phyloP scores from a whole-genome alignment of 2,113 vertebrate species.

The Heteronetta atricapilla region DNA sequence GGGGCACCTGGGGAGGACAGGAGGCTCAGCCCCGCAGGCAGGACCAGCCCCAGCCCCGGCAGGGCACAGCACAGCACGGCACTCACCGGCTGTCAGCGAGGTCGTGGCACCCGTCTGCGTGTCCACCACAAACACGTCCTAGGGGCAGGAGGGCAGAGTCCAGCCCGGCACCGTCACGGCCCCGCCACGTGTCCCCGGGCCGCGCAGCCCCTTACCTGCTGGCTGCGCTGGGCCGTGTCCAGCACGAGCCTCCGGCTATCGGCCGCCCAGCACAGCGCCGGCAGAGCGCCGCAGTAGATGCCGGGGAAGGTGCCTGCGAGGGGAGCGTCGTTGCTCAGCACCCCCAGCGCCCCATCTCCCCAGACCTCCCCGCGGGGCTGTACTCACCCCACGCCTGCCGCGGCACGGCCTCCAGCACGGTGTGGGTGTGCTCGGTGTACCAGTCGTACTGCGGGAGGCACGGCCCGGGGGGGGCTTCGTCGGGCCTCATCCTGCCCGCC shows the following conservation, averaged over 20 bases:
- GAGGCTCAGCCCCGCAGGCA: neutral
- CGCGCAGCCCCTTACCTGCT: constrained; percentile 12
- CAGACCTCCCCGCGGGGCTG: neutral
- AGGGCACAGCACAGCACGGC: rapidly evolving
- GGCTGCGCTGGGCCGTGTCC: constrained; percentile 49
- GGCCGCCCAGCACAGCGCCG: constrained; percentile 78
- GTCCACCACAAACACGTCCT: constrained; percentile 51
- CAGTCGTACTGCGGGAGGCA: constrained; percentile 24
- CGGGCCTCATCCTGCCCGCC: neutral
- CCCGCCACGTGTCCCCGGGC: rapidly evolving
- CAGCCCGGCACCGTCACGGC: neutral
- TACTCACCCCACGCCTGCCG: constrained; percentile 38
- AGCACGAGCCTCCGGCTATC: constrained; percentile 81
- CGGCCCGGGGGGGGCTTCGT: rapidly evolving
- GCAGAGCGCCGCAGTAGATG: constrained; percentile 45
- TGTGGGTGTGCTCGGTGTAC: constrained; percentile 38
- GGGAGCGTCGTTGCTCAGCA: neutral
- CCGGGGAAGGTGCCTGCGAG: constrained; percentile 44
- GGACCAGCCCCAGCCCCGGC: neutral
- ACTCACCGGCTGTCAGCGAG: constrained; percentile 30
- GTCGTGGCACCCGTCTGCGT: neutral
- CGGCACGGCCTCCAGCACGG: neutral
- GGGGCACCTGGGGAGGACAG: neutral
- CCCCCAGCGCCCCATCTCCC: neutral
- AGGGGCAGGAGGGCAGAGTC: neutral